These are phyloP conservation scores for Rhodeus uyekii DNA, from an alignment of 2,797 vertebrate species.

Conservation along the genomic window DNA sequence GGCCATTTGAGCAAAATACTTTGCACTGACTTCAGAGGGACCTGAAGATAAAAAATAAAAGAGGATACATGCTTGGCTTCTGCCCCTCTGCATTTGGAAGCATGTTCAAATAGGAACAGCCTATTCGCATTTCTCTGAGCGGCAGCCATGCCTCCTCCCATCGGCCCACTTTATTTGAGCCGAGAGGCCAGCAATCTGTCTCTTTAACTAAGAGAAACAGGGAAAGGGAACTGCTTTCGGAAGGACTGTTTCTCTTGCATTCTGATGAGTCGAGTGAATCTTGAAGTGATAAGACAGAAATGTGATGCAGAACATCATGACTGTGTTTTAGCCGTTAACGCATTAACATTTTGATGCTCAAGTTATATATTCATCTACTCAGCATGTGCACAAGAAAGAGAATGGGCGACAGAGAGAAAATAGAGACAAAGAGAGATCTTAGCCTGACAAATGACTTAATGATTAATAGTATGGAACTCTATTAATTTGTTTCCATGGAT, in stretches of 20 bases:
- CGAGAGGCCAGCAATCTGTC: constrained; percentile 55
- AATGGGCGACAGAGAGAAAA: constrained; percentile 1
- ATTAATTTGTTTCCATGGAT: constrained; percentile 60
- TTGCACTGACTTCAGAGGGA: constrained; percentile 7
- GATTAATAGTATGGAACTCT: constrained; percentile 60
- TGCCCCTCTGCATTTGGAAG: constrained; percentile 40
- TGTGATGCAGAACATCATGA: constrained; percentile 26
- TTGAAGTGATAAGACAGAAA: constrained; percentile 38
- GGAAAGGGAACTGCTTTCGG: constrained; percentile 37
- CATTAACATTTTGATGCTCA: constrained; percentile 1
- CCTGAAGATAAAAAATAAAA: constrained; percentile 22
- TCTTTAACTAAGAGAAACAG: constrained; percentile 43
- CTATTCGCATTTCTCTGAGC: constrained; percentile 25
- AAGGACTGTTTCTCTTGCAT: constrained; percentile 39
- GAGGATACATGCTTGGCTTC: constrained; percentile 26
- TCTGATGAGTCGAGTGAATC: constrained; percentile 44
- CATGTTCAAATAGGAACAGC: constrained; percentile 19
- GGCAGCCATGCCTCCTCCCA: constrained; percentile 33
- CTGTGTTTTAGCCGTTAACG: constrained; percentile 13
- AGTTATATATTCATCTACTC: background rate
- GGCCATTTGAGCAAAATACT: constrained; percentile 6
- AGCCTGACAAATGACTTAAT: constrained; percentile 58
- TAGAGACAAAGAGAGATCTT: constrained; percentile 31
- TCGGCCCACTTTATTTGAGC: constrained; percentile 44
- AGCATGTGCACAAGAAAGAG: constrained; percentile 12